Conservation (phyloP, 2,888 invertebrate species). For the Amblyjoppa fuscipennis region DNA sequence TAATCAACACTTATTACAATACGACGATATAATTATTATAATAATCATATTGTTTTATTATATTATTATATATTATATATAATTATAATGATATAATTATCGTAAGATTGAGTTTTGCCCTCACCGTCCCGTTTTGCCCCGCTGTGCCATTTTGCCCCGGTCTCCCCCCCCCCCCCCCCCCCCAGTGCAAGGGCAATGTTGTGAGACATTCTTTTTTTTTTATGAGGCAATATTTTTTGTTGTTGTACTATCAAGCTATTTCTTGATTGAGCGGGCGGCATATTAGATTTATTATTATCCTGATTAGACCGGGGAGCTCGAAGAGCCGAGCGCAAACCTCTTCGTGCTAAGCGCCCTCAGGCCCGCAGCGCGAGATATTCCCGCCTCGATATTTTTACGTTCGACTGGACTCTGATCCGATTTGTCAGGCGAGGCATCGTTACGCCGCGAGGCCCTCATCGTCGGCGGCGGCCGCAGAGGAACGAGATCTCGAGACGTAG, state of each 20-base stretch:
- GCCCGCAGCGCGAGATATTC: slow-evolving; percentile 46
- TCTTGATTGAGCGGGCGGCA: not conserved
- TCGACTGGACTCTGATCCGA: slow-evolving; percentile 71
- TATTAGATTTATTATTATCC: slow-evolving; percentile 38
- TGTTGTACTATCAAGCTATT: not conserved
- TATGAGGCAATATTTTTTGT: not conserved
- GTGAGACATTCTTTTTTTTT: no score
- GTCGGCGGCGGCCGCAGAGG: slow-evolving; percentile 10
- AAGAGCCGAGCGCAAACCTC: slow-evolving; percentile 8
- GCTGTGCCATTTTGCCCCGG: no score
- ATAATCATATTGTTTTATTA: no score
- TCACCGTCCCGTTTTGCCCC: no score
- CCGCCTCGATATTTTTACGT: slow-evolving; percentile 67
- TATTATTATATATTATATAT: no score
- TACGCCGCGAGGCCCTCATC: slow-evolving; percentile 59
- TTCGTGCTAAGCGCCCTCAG: slow-evolving; percentile 23
- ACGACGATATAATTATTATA: no score
- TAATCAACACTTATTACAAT: no score
- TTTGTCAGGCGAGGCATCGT: slow-evolving; percentile 70
- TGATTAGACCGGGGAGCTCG: slow-evolving; percentile 38
- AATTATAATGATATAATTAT: no score
- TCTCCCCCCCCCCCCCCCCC: no score
- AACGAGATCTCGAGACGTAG: slow-evolving; percentile 10
- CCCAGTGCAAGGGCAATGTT: no score
- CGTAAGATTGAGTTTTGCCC: no score